A percentile compares a stretch with the other conserved stretches of the same genome.
phyloP scores from a whole-genome alignment of 2,113 vertebrate genomes.

The Cichladusa arquata region DNA sequence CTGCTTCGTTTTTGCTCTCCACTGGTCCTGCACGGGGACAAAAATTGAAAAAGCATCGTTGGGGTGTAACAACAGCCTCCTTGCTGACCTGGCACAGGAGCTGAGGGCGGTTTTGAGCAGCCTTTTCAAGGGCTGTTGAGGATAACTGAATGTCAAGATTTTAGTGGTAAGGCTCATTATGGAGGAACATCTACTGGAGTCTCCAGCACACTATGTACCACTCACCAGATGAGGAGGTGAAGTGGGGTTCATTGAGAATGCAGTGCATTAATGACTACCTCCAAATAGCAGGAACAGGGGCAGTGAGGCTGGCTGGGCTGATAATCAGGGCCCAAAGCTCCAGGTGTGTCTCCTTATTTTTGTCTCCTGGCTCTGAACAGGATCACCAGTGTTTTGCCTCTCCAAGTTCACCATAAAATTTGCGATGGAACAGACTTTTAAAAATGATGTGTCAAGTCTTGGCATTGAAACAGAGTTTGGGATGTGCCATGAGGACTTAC shows the following conservation, averaged over 20 bases:
- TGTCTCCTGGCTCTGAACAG: not conserved
- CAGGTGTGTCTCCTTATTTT: not conserved
- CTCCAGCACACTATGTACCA: not conserved
- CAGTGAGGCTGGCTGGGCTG: not conserved
- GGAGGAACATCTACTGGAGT: not conserved
- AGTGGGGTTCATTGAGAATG: not conserved
- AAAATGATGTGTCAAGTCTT: not conserved
- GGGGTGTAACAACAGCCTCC: not conserved
- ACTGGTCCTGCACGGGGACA: conserved; percentile 71
- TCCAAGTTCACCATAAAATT: not conserved
- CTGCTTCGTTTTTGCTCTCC: conserved; percentile 74
- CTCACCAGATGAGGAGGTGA: not conserved
- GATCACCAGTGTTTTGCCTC: not conserved
- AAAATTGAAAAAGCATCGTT: not conserved
- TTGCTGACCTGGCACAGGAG: not conserved
- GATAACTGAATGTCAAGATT: not conserved
- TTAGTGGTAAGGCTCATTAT: not conserved
- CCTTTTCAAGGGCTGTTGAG: not conserved
- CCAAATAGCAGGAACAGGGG: not conserved
- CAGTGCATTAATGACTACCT: not conserved
- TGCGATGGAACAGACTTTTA: not conserved
- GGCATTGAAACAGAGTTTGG: not conserved
- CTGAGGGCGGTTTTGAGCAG: not conserved
- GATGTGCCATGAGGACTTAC: not conserved
- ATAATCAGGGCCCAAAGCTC: not conserved